Evolutionary conservation across 92 coral and sea anemone genomes (phyloP).

Genomic region (Micromussa lordhowensis): DNA sequence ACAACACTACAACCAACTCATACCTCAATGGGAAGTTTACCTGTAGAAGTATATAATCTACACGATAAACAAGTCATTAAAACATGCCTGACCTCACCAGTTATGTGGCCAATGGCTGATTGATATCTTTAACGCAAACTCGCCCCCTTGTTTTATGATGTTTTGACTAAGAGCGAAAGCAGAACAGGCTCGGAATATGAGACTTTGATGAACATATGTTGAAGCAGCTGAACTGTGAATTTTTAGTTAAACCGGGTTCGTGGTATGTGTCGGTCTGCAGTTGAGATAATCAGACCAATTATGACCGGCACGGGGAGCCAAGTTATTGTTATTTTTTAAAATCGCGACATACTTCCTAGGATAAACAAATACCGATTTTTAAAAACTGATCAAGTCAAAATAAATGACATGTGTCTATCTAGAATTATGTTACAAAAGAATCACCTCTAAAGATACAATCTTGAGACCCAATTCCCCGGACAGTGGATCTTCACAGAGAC

Average conservation of each 20-base stretch:
- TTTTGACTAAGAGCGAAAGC: neutral
- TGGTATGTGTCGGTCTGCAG: neutral
- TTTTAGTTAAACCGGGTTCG: neutral
- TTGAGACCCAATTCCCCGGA: neutral
- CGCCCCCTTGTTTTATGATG: constrained; percentile 7
- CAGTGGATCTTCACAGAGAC: neutral
- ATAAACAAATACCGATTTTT: neutral
- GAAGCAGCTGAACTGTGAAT: neutral
- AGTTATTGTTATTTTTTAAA: constrained; percentile 13
- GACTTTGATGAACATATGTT: neutral
- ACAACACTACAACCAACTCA: neutral
- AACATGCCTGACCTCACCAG: constrained; percentile 17
- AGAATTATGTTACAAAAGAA: neutral
- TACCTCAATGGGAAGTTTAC: constrained; percentile 11
- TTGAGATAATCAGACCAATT: neutral
- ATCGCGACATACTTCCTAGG: constrained; percentile 1
- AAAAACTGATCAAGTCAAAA: neutral
- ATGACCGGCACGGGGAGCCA: neutral
- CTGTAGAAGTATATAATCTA: constrained; percentile 26
- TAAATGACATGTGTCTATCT: neutral
- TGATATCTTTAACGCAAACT: constrained; percentile 31
- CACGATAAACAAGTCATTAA: constrained; percentile 31
- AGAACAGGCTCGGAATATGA: neutral
- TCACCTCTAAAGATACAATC: neutral
- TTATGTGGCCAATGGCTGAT: constrained; percentile 23